These are phyloP conservation scores for Euthynnus affinis DNA, from an alignment of 2,797 vertebrate genomes.

Conservation along the genomic window DNA sequence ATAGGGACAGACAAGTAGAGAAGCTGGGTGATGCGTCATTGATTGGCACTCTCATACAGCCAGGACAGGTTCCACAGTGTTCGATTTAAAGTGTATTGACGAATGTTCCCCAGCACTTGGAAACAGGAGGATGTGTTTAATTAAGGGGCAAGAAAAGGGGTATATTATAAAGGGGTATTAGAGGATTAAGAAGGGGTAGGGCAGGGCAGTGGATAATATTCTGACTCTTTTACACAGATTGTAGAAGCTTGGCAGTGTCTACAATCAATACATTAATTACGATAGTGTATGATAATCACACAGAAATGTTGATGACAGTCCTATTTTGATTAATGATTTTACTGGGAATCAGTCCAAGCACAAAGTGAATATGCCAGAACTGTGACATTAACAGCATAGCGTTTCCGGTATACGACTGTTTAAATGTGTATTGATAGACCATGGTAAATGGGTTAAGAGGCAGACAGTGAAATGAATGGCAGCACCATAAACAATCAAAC, in stretches of 20 bases:
- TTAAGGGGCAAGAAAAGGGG: constrained; percentile 72
- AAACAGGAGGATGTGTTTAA: constrained; percentile 71
- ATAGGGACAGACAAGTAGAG: constrained; percentile 50
- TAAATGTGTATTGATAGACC: constrained; percentile 70
- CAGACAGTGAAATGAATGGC: constrained; percentile 62
- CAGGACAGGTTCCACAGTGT: constrained; percentile 61
- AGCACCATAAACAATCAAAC: constrained; percentile 72
- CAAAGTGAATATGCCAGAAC: constrained; percentile 58
- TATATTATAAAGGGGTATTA: constrained; percentile 30
- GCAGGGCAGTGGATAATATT: constrained; percentile 40
- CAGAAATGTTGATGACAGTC: constrained; percentile 69
- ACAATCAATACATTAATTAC: constrained; percentile 79
- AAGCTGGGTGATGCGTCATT: constrained; percentile 71
- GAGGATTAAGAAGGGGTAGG: constrained; percentile 55
- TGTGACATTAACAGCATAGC: constrained; percentile 63
- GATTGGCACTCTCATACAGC: constrained; percentile 71
- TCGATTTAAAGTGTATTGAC: constrained; percentile 72
- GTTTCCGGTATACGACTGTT: constrained; percentile 54
- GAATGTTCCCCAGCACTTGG: constrained; percentile 45
- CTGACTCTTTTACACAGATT: constrained; percentile 48
- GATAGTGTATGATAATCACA: constrained; percentile 66
- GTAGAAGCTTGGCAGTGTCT: constrained; percentile 46
- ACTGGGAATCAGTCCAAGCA: constrained; percentile 61
- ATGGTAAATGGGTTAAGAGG: constrained; percentile 61
- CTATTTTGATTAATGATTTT: constrained; percentile 69